Percentiles rank a stretch among this genome's conserved stretches.
Conservation (phyloP, 2,888 invertebrate genomes). For the Lapara coniferarum region DNA sequence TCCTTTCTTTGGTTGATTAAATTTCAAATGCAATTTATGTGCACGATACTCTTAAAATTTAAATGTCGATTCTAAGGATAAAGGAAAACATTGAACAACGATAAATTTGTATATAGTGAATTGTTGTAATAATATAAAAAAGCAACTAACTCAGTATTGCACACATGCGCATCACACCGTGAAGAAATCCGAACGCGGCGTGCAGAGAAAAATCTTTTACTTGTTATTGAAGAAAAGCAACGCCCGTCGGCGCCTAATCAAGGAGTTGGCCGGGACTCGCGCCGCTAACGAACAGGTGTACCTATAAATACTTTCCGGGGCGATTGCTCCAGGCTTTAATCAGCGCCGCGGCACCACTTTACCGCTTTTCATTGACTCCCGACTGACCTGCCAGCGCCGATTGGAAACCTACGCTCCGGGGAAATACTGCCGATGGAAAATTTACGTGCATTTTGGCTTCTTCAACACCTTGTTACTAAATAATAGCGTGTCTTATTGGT, state of each 20-base stretch:
- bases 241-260: conserved; percentile 82
- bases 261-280: conserved; percentile 80
- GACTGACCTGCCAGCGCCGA: conserved; percentile 75
- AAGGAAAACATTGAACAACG: background rate
- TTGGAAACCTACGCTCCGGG: conserved; percentile 77
- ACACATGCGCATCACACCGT: conserved; percentile 32
- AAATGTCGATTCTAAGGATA: background rate
- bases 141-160: conserved; percentile 25
- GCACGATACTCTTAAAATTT: background rate
- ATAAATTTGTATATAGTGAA: background rate
- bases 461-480: conserved; percentile 45
- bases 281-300: conserved; percentile 83
- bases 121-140: background rate
- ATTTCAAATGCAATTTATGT: conserved; percentile 20
- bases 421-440: conserved; percentile 68
- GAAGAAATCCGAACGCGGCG: conserved; percentile 52
- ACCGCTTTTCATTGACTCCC: conserved; percentile 81
- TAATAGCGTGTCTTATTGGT: conserved; percentile 46
- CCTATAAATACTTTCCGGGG: conserved; percentile 82
- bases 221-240: conserved; percentile 76
- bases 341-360: conserved; percentile 80
- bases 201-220: conserved; percentile 74
- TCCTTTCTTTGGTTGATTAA: conserved; percentile 46
- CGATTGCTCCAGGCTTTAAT: conserved; percentile 83
- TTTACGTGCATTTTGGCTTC: conserved; percentile 65